Conservation (phyloP, 2,113 vertebrate species). For the Etheostoma spectabile region DNA sequence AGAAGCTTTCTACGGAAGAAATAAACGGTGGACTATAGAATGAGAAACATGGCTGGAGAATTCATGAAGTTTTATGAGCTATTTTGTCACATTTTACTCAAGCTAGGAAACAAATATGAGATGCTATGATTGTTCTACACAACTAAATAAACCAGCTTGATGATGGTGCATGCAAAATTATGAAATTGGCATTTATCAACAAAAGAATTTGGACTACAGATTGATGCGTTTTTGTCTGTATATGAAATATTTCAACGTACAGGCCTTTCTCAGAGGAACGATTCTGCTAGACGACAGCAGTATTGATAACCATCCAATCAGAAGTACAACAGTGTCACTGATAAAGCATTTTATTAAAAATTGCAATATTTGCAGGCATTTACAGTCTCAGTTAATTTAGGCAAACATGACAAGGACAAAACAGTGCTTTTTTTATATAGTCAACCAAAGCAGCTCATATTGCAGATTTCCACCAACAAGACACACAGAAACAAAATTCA, state of each 20-base stretch:
- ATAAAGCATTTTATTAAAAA: conserved; percentile 58
- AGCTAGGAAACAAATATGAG: background rate
- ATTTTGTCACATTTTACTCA: background rate
- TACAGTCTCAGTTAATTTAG: conserved; percentile 13
- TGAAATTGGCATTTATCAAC: background rate
- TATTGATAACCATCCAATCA: background rate
- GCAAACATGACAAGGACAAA: background rate
- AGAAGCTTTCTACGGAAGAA: background rate
- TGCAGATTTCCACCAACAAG: background rate
- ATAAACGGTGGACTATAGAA: background rate
- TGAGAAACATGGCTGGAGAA: background rate
- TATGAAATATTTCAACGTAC: background rate
- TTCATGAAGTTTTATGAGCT: background rate
- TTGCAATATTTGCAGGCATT: conserved; percentile 7
- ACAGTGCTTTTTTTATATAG: conserved; percentile 22
- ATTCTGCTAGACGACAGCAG: background rate
- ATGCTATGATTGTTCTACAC: background rate
- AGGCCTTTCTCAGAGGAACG: background rate
- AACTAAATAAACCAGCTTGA: background rate
- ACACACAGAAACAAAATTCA: background rate
- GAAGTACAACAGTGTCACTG: background rate
- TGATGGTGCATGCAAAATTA: background rate
- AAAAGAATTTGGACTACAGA: background rate
- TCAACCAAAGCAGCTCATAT: background rate
- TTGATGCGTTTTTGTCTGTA: background rate